Evolutionary conservation across 2,888 invertebrate species (phyloP), one percentile per base, ranked within the genome.

Genomic region (Dasysyrphus tricinctus): DNA sequence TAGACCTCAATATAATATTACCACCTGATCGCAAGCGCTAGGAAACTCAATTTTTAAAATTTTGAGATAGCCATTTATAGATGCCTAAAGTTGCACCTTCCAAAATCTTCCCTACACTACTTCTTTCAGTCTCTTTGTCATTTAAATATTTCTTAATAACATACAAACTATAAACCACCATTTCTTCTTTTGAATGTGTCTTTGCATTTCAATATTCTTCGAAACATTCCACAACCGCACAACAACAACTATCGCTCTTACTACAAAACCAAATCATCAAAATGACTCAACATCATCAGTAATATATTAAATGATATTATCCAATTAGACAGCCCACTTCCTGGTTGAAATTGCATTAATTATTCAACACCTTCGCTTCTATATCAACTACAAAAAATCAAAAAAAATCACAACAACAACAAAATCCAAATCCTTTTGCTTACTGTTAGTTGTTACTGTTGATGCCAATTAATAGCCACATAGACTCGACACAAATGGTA

Each of bases 301-400:
- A 19, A 51, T 24, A 7, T 19, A 49, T 9, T 51, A 24, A 14
- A 54, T 54, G 29, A 44, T 51, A 54, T n/a, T 69, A 47, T 63
- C 69, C 79, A 83, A 83, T 83, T 83, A 83, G 79, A 69, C 39
- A 63, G 39, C 63, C 54, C 14, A 82, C 82, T 86, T 86, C 86
- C 86, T 78, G 82, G 78, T 79, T 82, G 3, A 57, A 61, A 78
- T 82, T 82, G 61, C 78, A 86, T 86, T 86, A 82, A 86, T 86
- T 86, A 86, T 86, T 86, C 82, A 82, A 86, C 86, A 86, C 86
- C 82, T 86, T 82, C 74, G 57, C 74, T 37, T 72, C 67, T 82
- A 86, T 85, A 65, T 69, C 86, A 78, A 63, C 37, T 34, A 0
- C 12, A 63, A 32, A 51, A 73, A 78, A 85, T 81, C 85, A 78